Evolutionary conservation across 2,113 vertebrate genomes (phyloP).

Genomic region (Martes martes): DNA sequence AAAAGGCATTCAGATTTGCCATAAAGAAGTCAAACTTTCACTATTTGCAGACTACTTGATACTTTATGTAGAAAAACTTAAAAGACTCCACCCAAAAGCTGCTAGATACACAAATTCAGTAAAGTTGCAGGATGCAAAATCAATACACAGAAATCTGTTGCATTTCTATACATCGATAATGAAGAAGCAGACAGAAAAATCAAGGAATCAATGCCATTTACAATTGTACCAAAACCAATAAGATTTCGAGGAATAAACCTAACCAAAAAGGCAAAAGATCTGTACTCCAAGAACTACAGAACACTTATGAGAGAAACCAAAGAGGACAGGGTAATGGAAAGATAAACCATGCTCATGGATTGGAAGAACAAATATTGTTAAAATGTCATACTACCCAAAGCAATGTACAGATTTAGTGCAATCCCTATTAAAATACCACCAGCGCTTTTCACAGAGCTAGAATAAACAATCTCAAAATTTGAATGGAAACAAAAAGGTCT

Average conservation of each 20-base stretch:
- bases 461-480: neutral
- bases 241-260: neutral
- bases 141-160: neutral
- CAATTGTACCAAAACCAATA: neutral
- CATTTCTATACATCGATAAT: neutral
- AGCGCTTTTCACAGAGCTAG: neutral
- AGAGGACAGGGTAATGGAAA: neutral
- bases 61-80: neutral
- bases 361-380: neutral
- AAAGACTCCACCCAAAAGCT: neutral
- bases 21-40: neutral
- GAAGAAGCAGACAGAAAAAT: neutral
- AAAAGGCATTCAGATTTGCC: neutral
- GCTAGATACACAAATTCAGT: neutral
- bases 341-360: neutral
- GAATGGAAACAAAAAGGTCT: neutral
- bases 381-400: neutral
- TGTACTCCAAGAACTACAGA: neutral
- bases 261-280: neutral
- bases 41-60: neutral
- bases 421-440: neutral
- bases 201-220: neutral
- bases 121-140: neutral
- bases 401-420: neutral
- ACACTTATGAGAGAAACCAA: neutral